Evolutionary conservation across 2,888 invertebrate species (phyloP).

Genomic region (Geotrupes spiniger): DNA sequence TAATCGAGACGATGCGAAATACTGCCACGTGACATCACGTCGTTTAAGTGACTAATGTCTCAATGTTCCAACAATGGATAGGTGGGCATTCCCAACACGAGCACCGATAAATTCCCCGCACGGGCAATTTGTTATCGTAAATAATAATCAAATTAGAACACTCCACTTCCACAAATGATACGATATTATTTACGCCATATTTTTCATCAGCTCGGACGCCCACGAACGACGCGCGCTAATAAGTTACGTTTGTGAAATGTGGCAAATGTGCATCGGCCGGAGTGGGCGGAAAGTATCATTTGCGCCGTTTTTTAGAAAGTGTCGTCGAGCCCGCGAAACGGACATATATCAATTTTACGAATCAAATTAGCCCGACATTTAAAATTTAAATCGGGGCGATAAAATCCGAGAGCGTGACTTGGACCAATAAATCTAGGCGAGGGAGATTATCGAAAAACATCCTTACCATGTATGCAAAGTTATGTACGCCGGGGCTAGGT

Average conservation of each 20-base stretch:
- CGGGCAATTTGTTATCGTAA: slow-evolving; percentile 19
- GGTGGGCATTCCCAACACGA: slow-evolving; percentile 15
- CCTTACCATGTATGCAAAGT: slow-evolving; percentile 1
- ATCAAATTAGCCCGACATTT: slow-evolving; percentile 31
- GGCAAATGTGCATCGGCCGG: slow-evolving; percentile 3
- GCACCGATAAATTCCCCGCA: slow-evolving; percentile 17
- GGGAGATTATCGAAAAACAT: slow-evolving; percentile 24
- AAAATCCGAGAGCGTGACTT: slow-evolving; percentile 31
- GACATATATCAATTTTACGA: slow-evolving; percentile 27
- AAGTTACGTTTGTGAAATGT: slow-evolving; percentile 4
- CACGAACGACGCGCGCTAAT: slow-evolving; percentile 3
- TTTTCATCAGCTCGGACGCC: background rate
- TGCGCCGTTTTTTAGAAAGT: slow-evolving; percentile 4
- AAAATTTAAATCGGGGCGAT: slow-evolving; percentile 31
- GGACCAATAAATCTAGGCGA: slow-evolving; percentile 26
- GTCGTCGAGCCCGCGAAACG: slow-evolving; percentile 2
- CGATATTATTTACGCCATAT: slow-evolving; percentile 17
- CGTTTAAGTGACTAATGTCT: too few species aligned
- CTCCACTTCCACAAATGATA: slow-evolving; percentile 25
- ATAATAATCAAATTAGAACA: slow-evolving; percentile 29
- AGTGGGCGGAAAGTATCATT: slow-evolving; percentile 3
- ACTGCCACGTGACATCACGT: too few species aligned
- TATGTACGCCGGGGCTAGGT: too few species aligned
- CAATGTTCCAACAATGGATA: slow-evolving; percentile 3
- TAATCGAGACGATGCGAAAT: too few species aligned